These are phyloP conservation scores for Drosophila pseudoobscura DNA, from an alignment of 1,140 invertebrate genomes.

Conservation along the genomic window DNA sequence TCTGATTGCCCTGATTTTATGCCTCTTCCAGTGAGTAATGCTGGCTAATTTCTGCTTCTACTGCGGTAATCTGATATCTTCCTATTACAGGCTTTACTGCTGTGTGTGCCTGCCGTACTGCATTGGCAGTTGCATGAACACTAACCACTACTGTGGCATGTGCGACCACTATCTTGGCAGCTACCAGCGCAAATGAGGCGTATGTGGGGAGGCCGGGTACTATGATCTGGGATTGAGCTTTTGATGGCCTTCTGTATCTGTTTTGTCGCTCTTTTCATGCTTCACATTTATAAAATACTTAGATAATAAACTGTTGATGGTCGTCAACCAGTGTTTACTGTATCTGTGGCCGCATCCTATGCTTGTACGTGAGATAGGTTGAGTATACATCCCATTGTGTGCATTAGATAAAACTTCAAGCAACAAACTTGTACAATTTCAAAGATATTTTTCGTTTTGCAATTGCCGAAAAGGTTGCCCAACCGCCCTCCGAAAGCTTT, in stretches of 20 bases:
- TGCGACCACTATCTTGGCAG: slow-evolving; percentile 87
- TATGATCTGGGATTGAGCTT: background rate
- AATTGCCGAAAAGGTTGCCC: slow-evolving; percentile 45
- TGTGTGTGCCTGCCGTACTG: slow-evolving; percentile 88
- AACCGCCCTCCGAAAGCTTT: slow-evolving; percentile 42
- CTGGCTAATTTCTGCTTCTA: background rate
- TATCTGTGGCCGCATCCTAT: slow-evolving; percentile 24
- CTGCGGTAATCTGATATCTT: background rate
- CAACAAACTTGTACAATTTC: slow-evolving; percentile 40
- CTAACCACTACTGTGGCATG: slow-evolving; percentile 88
- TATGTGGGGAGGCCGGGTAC: background rate
- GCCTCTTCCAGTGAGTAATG: slow-evolving; percentile 85
- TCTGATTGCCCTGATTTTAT: slow-evolving; percentile 85
- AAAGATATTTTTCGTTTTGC: slow-evolving; percentile 54
- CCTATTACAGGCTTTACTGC: slow-evolving; percentile 85
- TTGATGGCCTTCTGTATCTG: background rate
- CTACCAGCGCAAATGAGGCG: slow-evolving; percentile 74
- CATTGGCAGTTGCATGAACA: slow-evolving; percentile 86
- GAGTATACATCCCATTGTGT: slow-evolving; percentile 35
- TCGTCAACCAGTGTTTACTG: background rate
- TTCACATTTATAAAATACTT: slow-evolving; percentile 17
- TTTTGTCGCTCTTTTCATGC: slow-evolving; percentile 3
- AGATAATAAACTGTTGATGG: slow-evolving; percentile 22
- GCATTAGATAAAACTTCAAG: slow-evolving; percentile 53
- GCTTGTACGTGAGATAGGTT: slow-evolving; percentile 27